Conservation (phyloP, 2,888 invertebrate genomes). For the Pterobdella sp. region DNA sequence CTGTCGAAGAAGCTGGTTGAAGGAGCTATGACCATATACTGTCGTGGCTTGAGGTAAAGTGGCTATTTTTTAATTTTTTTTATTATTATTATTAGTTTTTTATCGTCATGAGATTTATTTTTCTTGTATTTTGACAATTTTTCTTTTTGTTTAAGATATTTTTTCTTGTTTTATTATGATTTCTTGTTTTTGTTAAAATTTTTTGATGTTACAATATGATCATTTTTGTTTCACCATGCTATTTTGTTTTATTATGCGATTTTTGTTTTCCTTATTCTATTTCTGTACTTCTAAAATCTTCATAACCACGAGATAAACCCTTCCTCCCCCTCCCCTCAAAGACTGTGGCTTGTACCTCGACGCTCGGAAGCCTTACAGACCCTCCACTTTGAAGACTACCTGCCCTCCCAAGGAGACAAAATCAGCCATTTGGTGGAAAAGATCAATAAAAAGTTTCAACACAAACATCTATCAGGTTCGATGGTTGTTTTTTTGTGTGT, state of each 20-base stretch:
- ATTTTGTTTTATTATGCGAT: too few relatives aligned
- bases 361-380: constrained; percentile 15
- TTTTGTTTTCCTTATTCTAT: background rate
- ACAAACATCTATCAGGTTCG: constrained; percentile 29
- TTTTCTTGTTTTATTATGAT: too few relatives aligned
- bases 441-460: constrained; percentile 29
- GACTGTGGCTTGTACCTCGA: constrained; percentile 31
- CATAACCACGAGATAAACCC: background rate
- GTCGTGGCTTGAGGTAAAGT: constrained; percentile 38
- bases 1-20: constrained; percentile 33
- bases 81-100: too few relatives aligned
- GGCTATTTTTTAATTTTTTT: too few relatives aligned
- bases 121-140: too few relatives aligned
- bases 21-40: constrained; percentile 29
- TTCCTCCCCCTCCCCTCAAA: background rate
- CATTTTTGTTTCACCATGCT: too few relatives aligned
- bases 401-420: constrained; percentile 20
- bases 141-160: too few relatives aligned
- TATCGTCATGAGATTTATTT: too few relatives aligned
- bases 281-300: background rate
- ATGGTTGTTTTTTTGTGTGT: background rate
- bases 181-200: too few relatives aligned
- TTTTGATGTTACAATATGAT: too few relatives aligned
- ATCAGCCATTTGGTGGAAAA: constrained; percentile 22
- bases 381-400: constrained; percentile 28